These are phyloP conservation scores for Meloidogyne exigua DNA, from an alignment of 1,140 invertebrate genomes.

Conservation along the genomic window DNA sequence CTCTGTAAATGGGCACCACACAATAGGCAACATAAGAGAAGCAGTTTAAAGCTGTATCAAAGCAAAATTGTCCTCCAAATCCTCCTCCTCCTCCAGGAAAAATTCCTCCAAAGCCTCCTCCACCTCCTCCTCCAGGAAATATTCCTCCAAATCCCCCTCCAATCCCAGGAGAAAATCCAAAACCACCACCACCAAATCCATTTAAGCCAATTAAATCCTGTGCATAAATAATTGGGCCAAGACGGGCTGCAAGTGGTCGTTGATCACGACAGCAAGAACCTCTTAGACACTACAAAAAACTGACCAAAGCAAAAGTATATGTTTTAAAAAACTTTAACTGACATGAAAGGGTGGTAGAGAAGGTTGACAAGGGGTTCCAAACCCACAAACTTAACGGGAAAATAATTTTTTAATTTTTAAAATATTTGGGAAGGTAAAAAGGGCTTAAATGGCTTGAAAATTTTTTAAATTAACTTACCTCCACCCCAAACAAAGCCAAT, in stretches of 20 bases:
- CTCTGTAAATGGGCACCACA: conserved; percentile 19
- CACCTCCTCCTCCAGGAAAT: not conserved
- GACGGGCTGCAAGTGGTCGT: conserved; percentile 28
- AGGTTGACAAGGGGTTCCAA: conserved; percentile 21
- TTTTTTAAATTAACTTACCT: conserved; percentile 21
- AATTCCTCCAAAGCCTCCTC: not conserved
- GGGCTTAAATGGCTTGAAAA: too few relatives aligned
- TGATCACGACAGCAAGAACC: conserved; percentile 32
- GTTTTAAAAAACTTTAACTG: not conserved
- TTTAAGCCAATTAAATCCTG: not conserved
- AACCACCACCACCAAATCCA: conserved; percentile 9
- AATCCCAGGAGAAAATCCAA: conserved; percentile 11
- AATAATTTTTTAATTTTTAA: not conserved
- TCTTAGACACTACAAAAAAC: conserved; percentile 20
- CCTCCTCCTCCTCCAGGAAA: too few relatives aligned
- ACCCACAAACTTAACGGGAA: conserved; percentile 11
- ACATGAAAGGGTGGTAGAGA: conserved; percentile 32
- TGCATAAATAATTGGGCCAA: conserved; percentile 32
- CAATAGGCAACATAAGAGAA: conserved; percentile 25
- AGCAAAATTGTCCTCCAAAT: conserved; percentile 11
- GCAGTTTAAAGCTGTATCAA: conserved; percentile 30
- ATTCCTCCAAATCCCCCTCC: conserved; percentile 17
- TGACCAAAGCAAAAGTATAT: not conserved
- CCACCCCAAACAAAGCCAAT: conserved; percentile 34
- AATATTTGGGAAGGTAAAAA: too few relatives aligned